Evolutionary conservation across 2,113 vertebrate genomes (phyloP).

Genomic region (Fregata magnificens): DNA sequence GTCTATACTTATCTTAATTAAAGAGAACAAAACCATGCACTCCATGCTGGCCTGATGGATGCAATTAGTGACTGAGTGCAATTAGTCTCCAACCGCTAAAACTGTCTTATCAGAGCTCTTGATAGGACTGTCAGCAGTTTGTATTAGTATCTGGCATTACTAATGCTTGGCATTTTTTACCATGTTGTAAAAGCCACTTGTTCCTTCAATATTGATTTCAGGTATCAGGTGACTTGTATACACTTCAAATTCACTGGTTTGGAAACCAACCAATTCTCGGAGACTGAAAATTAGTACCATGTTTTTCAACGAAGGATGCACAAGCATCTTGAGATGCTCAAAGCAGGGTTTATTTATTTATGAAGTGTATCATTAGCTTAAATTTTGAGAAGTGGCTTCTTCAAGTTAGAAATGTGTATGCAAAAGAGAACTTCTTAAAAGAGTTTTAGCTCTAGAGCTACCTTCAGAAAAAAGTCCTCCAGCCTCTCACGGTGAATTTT

Average conservation of each 20-base stretch:
- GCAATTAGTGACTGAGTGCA: constrained; percentile 9
- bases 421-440: not conserved
- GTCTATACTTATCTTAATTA: constrained; percentile 37
- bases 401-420: not conserved
- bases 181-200: not conserved
- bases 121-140: not conserved
- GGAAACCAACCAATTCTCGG: not conserved
- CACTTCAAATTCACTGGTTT: not conserved
- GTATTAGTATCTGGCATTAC: not conserved
- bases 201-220: not conserved
- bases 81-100: constrained; percentile 23
- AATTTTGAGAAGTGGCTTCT: not conserved
- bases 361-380: not conserved
- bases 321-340: not conserved
- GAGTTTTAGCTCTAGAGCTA: not conserved
- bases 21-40: not conserved
- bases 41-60: not conserved
- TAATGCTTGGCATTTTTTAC: not conserved
- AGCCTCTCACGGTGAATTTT: not conserved
- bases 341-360: not conserved
- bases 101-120: not conserved
- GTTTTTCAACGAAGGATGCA: not conserved
- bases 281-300: not conserved
- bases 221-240: not conserved
- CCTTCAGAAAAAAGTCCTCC: not conserved